Conservation (phyloP, 2,113 vertebrate species). For the Catharus fuscescens region DNA sequence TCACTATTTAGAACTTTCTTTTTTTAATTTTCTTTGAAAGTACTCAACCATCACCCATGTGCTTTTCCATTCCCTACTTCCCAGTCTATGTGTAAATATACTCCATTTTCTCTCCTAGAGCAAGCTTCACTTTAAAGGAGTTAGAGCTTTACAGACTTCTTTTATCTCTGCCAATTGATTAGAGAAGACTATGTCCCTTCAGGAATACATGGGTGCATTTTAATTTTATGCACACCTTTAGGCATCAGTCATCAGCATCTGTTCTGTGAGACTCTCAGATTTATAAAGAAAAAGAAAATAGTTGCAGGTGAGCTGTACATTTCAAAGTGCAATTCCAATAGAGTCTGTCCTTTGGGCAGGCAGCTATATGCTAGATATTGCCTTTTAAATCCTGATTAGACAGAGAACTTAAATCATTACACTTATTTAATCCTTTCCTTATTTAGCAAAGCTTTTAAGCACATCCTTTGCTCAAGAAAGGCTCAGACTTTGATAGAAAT, state of each 20-base stretch:
- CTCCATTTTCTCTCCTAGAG: neutral
- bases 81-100: neutral
- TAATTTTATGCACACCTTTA: neutral
- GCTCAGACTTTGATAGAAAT: neutral
- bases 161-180: slow-evolving; percentile 2
- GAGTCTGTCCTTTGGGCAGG: neutral
- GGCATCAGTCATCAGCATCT: neutral
- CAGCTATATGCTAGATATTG: neutral
- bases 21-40: neutral
- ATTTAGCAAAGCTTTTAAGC: slow-evolving; percentile 16
- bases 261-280: neutral
- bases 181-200: neutral
- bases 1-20: neutral
- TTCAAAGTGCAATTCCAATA: slow-evolving; percentile 7
- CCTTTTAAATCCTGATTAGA: slow-evolving; percentile 9
- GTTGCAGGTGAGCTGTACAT: neutral
- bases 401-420: slow-evolving; percentile 23
- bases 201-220: neutral
- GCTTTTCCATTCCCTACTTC: neutral
- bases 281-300: neutral
- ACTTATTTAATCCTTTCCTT: slow-evolving; percentile 10
- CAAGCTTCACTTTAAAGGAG: neutral
- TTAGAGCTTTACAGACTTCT: neutral
- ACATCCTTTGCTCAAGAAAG: neutral
- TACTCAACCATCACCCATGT: neutral